phyloP scores from a whole-genome alignment of 2,888 invertebrate species.

The Punctoribates punctum region DNA sequence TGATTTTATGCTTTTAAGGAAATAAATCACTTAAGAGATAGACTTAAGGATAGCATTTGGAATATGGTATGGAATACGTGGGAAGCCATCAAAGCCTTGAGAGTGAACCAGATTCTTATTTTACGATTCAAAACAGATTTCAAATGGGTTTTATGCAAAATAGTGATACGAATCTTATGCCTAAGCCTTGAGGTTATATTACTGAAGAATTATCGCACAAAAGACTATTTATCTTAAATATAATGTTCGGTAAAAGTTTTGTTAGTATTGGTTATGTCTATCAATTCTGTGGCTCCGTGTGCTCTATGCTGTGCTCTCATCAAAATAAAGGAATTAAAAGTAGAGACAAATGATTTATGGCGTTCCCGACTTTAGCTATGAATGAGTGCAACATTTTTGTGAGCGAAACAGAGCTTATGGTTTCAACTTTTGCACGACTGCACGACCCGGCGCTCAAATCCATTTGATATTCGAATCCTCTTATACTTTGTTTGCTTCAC shows the following conservation, averaged over 20 bases:
- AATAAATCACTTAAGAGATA: conserved; percentile 23
- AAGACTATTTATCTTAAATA: conserved; percentile 8
- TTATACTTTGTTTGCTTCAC: conserved; percentile 31
- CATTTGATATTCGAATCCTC: conserved; percentile 18
- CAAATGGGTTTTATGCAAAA: neutral
- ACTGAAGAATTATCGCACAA: neutral
- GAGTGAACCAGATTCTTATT: neutral
- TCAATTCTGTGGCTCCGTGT: neutral
- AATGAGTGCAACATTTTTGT: neutral
- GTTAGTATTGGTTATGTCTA: neutral
- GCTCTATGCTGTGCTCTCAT: neutral
- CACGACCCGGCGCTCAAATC: neutral
- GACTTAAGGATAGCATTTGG: neutral
- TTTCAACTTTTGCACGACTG: conserved; percentile 11
- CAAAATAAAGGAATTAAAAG: conserved; percentile 6
- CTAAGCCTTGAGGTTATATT: neutral
- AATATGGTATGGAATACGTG: neutral
- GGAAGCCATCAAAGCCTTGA: neutral
- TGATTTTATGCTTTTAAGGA: neutral
- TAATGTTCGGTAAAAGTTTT: neutral
- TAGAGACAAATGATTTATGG: neutral
- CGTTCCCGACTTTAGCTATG: neutral
- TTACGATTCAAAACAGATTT: neutral
- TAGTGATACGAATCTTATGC: neutral
- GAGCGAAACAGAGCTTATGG: neutral